Conservation (phyloP, 2,888 invertebrate species). For the Clunio marinus region DNA sequence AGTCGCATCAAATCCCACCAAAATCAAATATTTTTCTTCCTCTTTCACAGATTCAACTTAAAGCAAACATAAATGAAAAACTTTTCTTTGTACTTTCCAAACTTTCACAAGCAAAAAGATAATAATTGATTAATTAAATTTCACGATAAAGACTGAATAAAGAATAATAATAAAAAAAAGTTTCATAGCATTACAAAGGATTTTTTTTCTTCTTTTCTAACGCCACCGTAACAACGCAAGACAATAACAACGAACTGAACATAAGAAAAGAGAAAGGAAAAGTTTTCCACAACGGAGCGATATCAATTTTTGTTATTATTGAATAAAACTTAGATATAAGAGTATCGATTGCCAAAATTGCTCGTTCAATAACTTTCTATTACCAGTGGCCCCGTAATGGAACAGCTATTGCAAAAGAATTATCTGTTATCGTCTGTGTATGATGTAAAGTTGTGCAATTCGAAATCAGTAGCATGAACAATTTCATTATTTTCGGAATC, state of each 20-base stretch:
- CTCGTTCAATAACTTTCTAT: conserved; percentile 19
- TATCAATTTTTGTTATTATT: conserved; percentile 25
- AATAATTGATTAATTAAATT: conserved; percentile 39
- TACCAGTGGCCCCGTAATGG: background rate
- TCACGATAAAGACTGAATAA: conserved; percentile 31
- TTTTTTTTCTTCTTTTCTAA: background rate
- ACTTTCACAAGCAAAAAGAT: conserved; percentile 19
- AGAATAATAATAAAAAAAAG: conserved; percentile 26
- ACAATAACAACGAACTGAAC: background rate
- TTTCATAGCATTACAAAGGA: background rate
- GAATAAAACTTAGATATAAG: conserved; percentile 20
- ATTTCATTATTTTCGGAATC: too few relatives aligned
- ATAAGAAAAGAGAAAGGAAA: conserved; percentile 7
- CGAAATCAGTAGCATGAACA: too few relatives aligned
- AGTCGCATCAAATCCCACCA: too few relatives aligned
- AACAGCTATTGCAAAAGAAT: conserved; percentile 8
- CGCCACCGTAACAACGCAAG: background rate
- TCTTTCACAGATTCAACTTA: too few relatives aligned
- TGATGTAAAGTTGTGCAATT: too few relatives aligned
- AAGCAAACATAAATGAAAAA: too few relatives aligned
- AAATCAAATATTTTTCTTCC: background rate
- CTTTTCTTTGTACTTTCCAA: background rate
- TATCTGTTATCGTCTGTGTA: too few relatives aligned
- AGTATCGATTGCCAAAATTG: conserved; percentile 22
- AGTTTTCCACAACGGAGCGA: conserved; percentile 1